phyloP scores from a whole-genome alignment of 2,797 vertebrate genomes.

The Hylomyscus alleni region DNA sequence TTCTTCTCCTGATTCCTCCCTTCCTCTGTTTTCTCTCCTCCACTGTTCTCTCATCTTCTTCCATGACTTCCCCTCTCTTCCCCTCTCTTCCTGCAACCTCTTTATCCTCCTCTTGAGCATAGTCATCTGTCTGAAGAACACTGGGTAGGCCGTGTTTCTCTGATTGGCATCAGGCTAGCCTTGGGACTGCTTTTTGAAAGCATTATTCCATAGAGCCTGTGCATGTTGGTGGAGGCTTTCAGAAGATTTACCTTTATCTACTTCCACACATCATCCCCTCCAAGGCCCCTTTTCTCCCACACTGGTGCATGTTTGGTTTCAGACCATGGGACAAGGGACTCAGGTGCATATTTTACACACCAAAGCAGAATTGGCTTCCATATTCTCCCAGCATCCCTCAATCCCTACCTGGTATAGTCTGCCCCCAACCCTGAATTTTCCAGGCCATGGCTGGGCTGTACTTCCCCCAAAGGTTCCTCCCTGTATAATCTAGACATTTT shows the following conservation, averaged over 20 bases:
- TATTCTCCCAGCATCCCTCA: neutral
- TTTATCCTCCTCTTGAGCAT: neutral
- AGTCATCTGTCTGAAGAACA: neutral
- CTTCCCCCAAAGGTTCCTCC: no score
- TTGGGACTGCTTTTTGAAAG: neutral
- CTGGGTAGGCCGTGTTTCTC: neutral
- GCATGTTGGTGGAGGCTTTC: neutral
- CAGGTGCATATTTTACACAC: neutral
- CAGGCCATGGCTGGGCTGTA: no score
- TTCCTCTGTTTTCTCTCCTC: neutral
- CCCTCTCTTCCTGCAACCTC: neutral
- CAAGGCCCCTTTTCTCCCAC: neutral
- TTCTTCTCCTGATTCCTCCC: no score
- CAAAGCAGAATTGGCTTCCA: neutral
- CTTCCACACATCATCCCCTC: neutral
- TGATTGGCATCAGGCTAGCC: neutral
- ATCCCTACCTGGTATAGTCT: neutral
- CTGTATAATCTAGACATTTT: no score
- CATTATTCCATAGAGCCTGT: neutral
- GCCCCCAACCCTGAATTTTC: no score
- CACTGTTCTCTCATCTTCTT: no score
- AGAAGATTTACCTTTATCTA: neutral
- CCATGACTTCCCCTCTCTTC: no score
- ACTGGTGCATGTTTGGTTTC: neutral
- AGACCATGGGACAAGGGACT: neutral